Base-by-base conservation (phyloP, 1,140 invertebrate species). In the Nephila pilipes region DNA sequence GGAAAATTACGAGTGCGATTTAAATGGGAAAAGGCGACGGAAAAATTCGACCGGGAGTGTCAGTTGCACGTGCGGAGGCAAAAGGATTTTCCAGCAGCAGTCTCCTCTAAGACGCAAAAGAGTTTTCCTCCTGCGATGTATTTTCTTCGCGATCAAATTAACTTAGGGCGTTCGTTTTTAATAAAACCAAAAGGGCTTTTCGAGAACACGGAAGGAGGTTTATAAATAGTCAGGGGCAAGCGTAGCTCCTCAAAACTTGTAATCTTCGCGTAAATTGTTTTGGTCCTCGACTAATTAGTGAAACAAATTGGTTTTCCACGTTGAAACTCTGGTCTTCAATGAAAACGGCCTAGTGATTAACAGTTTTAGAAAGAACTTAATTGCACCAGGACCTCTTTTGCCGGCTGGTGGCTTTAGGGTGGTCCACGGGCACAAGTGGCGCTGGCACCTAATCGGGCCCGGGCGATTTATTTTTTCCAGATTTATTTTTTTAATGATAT, bases 401-500 rank as follows among this genome's bases (percentile, higher is more conserved):
- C 83, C 85, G 91, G 91, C 91, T 91, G 90, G 46, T 54, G 91
- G 91, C 83, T 93, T 92, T 93, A 87, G 69, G 87, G 87, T 65
- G 87, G 88, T 90, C 54, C 88, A 54, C 20, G 4, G 46, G 65
- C 83, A 29, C 91, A 87, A 93, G 91, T 93, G 91, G 83, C 63
- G 65, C 85, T 93, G 91, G 91, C 91, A 93, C 46, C 83, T 93
- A 87, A 93, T 93, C 91, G 91, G 75, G 32, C 85, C 32, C 36
- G 18, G 32, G 29, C 83, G 91, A 93, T 93, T 93, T 93, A 87
- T 93, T 93, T 93, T 90, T 93, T 93, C 38, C 63, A 36, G 38
- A 93, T 93, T 93, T 93, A 85, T 93, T 93, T 92, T 93, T 93
- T 93, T 93, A 93, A 93, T 93, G 91, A 93, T 93, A 93, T 93